Conservation (phyloP, 1,140 invertebrate genomes). For the Temnothorax nylanderi region DNA sequence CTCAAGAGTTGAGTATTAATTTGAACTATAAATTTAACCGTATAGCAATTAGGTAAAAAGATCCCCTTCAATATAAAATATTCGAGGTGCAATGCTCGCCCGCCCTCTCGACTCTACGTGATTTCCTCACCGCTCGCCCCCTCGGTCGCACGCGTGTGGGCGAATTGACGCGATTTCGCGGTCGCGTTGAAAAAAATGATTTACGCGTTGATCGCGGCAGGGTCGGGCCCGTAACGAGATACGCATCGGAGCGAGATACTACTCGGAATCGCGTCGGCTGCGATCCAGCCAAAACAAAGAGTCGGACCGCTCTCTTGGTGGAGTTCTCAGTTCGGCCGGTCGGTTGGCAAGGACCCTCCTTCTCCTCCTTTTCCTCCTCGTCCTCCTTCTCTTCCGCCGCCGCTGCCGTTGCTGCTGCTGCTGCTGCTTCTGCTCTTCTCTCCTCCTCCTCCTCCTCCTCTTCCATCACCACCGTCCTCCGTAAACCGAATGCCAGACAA, state of each 20-base stretch:
- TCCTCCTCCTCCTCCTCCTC: conserved; percentile 14
- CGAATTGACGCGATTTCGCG: conserved; percentile 41
- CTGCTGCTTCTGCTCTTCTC: conserved; percentile 13
- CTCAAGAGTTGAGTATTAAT: too few relatives aligned
- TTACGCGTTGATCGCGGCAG: conserved; percentile 31
- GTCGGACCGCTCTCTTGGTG: not conserved
- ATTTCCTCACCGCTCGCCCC: not conserved
- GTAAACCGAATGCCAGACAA: conserved; percentile 80
- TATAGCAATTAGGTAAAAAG: not conserved
- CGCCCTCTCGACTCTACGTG: not conserved
- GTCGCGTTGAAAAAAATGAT: conserved; percentile 39
- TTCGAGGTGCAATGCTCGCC: not conserved
- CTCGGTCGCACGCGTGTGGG: conserved; percentile 28
- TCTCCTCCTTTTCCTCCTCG: conserved; percentile 27
- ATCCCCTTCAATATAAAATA: not conserved
- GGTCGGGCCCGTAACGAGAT: conserved; percentile 47
- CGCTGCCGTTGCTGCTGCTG: not conserved
- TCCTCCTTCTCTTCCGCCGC: conserved; percentile 9
- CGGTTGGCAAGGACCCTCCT: conserved; percentile 65
- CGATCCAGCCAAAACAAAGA: conserved; percentile 69
- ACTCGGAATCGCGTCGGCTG: conserved; percentile 20
- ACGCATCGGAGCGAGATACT: conserved; percentile 34
- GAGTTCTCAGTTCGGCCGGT: conserved; percentile 39
- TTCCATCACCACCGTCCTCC: conserved; percentile 65
- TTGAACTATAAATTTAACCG: too few relatives aligned